Base-by-base conservation (phyloP, 1,140 invertebrate species). In the Portunus trituberculatus region DNA sequence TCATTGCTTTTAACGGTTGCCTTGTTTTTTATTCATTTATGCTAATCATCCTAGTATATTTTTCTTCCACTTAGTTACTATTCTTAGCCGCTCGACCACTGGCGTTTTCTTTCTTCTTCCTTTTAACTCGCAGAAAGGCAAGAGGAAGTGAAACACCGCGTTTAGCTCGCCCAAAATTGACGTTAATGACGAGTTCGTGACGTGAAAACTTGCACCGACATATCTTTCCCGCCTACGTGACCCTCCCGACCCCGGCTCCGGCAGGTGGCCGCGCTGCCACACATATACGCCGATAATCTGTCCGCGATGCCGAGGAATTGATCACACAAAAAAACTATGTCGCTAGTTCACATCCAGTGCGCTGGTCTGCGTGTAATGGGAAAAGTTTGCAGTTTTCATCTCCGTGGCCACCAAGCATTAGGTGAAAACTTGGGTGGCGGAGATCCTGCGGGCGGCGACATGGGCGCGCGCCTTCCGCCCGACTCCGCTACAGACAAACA, bases 401-500 rank as follows among this genome's bases (percentile, higher is more conserved):
- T 76, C 67, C 67, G 67, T 25, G 67, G 20, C 67, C 67, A 76
- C 67, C 67, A 20, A 76, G 67, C 67, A 76, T 76, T 76, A 76
- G 67, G 67, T 25, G n/a, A 76, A 76, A 76, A 76, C 67, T 76
- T 76, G 67, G 84, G 84, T 25, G 25, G 28, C 84, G 31, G 45
- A n/a, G 67, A 76, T 76, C 67, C 67, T 89, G 87, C 20, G 87
- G 39, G 87, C 28, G 87, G 31, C 10, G 20, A 45, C 20, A 46
- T 39, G 87, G 7, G 87, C 16, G 87, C n/a, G 87, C 16, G 87
- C n/a, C 39, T 39, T 32, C 84, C 84, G 84, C 84, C 39, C 87
- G 14, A 10, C 39, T 32, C 32, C 87, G 87, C 39, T 46, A 46
- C 87, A 46, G 39, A 89, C 87, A 89, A 89, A 89, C 87, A 89